Evolutionary conservation across 1,140 invertebrate species (phyloP).

Genomic region (Calephelis virginiensis): DNA sequence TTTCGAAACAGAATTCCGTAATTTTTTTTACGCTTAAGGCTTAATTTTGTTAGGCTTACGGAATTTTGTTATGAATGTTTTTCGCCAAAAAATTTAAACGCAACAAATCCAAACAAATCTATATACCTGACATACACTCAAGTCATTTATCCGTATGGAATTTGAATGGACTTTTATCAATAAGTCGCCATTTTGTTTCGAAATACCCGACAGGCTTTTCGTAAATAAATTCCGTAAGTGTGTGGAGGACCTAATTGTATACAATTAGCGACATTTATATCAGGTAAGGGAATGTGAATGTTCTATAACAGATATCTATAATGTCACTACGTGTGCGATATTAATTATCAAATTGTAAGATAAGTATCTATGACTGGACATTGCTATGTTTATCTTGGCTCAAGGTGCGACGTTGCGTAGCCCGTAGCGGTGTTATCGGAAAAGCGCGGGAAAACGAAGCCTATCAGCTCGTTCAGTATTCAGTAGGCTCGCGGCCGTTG

Average conservation of each 20-base stretch:
- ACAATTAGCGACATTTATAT: not conserved
- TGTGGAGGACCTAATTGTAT: not conserved
- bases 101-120: no score
- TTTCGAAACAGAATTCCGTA: no score
- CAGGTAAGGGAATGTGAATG: not conserved
- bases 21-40: no score
- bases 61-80: no score
- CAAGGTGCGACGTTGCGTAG: conserved; percentile 47
- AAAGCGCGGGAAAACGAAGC: conserved; percentile 69
- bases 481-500: conserved; percentile 66
- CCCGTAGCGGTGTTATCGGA: conserved; percentile 57
- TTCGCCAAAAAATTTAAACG: no score
- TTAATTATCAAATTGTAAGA: conserved; percentile 45
- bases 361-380: conserved; percentile 43
- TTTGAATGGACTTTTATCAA: no score
- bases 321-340: conserved; percentile 34
- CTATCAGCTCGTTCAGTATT: conserved; percentile 41
- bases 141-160: no score
- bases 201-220: no score
- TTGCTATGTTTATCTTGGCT: conserved; percentile 35
- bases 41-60: no score
- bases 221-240: no score
- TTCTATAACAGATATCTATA: conserved; percentile 3
- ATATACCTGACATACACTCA: no score
- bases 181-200: no score